Evolutionary conservation across 2,888 invertebrate genomes (phyloP), one percentile per base, ranked within the genome.

Genomic region (Perdita meconis): DNA sequence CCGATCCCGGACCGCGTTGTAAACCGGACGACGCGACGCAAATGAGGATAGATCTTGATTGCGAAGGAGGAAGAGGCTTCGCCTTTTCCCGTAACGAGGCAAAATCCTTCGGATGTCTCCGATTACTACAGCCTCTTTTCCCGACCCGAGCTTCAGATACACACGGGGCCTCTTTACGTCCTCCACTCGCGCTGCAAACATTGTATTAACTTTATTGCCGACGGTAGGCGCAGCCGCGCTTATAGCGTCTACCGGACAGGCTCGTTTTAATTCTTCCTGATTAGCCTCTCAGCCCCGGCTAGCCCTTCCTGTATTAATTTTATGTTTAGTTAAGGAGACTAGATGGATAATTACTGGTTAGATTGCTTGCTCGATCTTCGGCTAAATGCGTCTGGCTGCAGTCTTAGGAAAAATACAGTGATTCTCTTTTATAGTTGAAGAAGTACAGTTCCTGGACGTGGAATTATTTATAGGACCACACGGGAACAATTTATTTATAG

Each of bases 41-140:
- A 59, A 59, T 44, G 59, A 53, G 61, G 36, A 64, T 68, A 53
- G 61, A 74, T 77, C 74, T 64, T 81, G 60, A 70, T 81, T 24
- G 38, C 67, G 13, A 42, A 57, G 30, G 16, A 73, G 60, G 61
- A 63, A 60, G 71, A 47, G 12, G 60, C 30, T 55, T 10, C 42
- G 53, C 22, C 19, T 60, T 47, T n/a, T 38, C 65, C 19, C 40
- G 24, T 73, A 66, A 65, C 53, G 60, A 66, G 65, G 42, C 38
- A 40, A 55, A 74, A 51, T 57, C 67, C 50, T 24, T 59, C 30
- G 44, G 19, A 50, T 64, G 61, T 77, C 61, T 76, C 75, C 50
- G 74, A 47, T 72, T 73, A 73, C 73, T 36, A 6, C 30, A 55
- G 24, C 40, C 22, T 59, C 44, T 42, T 40, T 47, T 22, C 24